These are phyloP conservation scores for Lanius ludovicianus DNA, from an alignment of 2,113 vertebrate species.

Conservation along the genomic window DNA sequence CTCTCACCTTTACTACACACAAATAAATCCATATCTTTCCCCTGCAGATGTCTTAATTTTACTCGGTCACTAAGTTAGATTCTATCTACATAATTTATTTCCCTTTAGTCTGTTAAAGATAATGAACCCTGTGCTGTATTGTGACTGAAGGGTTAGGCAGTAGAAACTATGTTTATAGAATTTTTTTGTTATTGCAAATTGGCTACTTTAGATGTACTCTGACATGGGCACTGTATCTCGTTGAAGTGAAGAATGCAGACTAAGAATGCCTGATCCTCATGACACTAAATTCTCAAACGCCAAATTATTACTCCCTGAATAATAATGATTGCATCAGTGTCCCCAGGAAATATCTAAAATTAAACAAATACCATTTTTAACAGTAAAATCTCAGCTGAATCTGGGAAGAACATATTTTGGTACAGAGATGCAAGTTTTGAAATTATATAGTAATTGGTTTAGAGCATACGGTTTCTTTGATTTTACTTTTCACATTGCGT, in stretches of 20 bases:
- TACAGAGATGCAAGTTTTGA: background rate
- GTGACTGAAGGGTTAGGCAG: background rate
- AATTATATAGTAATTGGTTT: background rate
- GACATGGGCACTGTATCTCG: background rate
- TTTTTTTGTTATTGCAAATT: background rate
- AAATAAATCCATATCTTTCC: background rate
- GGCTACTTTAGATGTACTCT: background rate
- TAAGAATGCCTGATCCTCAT: background rate
- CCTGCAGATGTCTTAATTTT: background rate
- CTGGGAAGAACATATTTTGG: background rate
- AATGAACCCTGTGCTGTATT: background rate
- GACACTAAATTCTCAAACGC: background rate
- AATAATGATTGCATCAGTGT: accelerated
- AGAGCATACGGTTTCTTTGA: background rate
- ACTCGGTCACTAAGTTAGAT: background rate
- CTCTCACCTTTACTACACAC: background rate
- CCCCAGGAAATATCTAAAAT: background rate
- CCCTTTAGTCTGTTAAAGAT: background rate
- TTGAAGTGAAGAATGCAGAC: background rate
- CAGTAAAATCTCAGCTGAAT: background rate
- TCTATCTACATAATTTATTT: background rate
- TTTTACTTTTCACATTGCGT: background rate
- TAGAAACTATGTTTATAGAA: background rate
- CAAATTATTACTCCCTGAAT: background rate
- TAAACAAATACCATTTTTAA: background rate